These are phyloP conservation scores for Noctua pronuba DNA, from an alignment of 2,888 invertebrate genomes.

Conservation along the genomic window DNA sequence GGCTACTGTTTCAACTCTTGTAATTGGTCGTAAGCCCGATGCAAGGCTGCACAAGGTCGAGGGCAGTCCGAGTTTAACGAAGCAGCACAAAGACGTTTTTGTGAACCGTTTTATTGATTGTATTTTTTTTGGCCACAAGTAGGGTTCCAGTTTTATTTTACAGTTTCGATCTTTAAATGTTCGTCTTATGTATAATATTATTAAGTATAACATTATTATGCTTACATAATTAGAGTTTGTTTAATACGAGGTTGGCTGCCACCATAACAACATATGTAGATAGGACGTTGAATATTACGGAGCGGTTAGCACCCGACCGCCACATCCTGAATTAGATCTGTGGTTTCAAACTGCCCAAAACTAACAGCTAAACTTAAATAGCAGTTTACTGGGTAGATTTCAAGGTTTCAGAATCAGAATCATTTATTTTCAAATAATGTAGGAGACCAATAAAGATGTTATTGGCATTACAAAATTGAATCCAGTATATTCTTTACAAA, in stretches of 20 bases:
- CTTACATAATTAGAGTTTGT: neutral
- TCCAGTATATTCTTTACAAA: neutral
- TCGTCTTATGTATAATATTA: neutral
- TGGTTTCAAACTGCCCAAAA: neutral
- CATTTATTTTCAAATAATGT: neutral
- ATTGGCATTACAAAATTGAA: neutral
- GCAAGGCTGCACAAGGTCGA: neutral
- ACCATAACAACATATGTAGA: neutral
- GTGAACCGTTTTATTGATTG: neutral
- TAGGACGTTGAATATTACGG: neutral
- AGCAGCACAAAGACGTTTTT: neutral
- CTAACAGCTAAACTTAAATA: neutral
- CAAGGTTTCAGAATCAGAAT: neutral
- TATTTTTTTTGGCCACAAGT: neutral
- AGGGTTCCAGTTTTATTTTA: neutral
- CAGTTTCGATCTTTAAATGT: neutral
- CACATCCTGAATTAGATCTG: neutral
- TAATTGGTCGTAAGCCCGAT: constrained; percentile 17
- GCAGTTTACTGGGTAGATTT: neutral
- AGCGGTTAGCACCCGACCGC: neutral
- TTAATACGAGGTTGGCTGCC: neutral
- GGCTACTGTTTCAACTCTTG: neutral
- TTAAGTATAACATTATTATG: neutral
- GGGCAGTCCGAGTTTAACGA: constrained; percentile 10
- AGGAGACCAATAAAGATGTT: neutral